Percentiles rank a stretch among this genome's conserved stretches.
Conservation (phyloP, 2,888 invertebrate genomes). For the Amphipyra berbera region DNA sequence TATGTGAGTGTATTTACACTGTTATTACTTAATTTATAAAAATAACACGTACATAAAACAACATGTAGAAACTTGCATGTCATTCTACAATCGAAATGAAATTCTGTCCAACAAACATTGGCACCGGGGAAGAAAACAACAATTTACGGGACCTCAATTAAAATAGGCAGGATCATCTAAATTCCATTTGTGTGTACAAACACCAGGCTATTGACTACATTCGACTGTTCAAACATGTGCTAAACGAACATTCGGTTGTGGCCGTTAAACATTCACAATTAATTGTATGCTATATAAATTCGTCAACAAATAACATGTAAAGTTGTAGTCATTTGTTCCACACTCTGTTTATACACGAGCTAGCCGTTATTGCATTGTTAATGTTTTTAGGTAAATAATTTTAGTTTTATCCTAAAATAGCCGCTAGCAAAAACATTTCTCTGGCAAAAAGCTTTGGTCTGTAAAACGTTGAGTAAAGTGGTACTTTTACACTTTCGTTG, state of each 20-base stretch:
- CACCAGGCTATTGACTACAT: slow-evolving; percentile 25
- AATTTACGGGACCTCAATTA: slow-evolving; percentile 21
- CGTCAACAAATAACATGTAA: slow-evolving; percentile 8
- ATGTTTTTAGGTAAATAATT: slow-evolving; percentile 8
- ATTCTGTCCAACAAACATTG: background rate
- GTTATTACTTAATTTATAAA: too few species aligned
- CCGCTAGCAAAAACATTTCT: slow-evolving; percentile 12
- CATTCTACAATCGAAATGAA: background rate
- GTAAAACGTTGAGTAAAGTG: slow-evolving; percentile 40
- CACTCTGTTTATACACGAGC: background rate
- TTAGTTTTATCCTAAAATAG: slow-evolving; percentile 9
- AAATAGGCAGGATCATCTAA: slow-evolving; percentile 34
- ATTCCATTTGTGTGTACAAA: slow-evolving; percentile 40
- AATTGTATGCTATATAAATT: slow-evolving; percentile 15
- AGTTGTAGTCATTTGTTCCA: background rate
- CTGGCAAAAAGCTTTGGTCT: slow-evolving; percentile 19
- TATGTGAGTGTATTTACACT: background rate
- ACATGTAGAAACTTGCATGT: too few species aligned
- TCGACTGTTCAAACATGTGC: slow-evolving; percentile 27
- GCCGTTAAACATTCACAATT: slow-evolving; percentile 24
- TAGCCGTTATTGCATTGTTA: background rate
- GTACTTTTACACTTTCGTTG: slow-evolving; percentile 38
- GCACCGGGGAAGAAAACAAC: slow-evolving; percentile 7
- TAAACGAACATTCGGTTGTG: slow-evolving; percentile 19
- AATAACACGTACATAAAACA: too few species aligned